Base-by-base conservation (phyloP, 1,140 invertebrate genomes). In the Scaptomyza montana region DNA sequence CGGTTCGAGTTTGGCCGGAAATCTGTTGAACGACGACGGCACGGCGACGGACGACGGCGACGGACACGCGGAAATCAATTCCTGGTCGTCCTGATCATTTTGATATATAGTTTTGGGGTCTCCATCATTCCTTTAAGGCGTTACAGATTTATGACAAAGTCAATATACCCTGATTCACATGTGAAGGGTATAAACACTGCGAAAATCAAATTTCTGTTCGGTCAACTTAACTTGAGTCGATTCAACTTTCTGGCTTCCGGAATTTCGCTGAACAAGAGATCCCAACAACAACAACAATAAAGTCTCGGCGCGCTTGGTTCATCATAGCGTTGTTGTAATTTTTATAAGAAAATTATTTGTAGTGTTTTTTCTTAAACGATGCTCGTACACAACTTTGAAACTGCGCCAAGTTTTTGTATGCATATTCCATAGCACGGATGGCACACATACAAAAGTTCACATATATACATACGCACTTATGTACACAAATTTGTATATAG, bases 351-450 rank as follows among this genome's bases (percentile, higher is more conserved):
- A 81, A 61, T 72, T 73, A 60, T 56, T 67, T 59, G 51, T 56
- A n/a, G n/a, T 60, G n/a, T 36, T 59, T 50, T 12, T 74, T 60
- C 60, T 39, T 59, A 53, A 33, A 33, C 30, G 30, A 33, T 16
- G 28, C 10, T 39, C 28, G 53, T 57, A 72, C 47, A 72, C 61
- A 71, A 72, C 74, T 77, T 87, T 87, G 84, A 89, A 89, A 78
- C 79, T 77, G 79, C 84, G 84, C 84, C 84, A 87, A 87, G 69
- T 89, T 87, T 87, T 89, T 79, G 62, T 47, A 66, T 74, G 72
- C 82, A 89, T 72, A 67, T 89, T 72, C 77, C 67, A 73, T n/a
- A 49, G 60, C 51, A 57, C 51, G 47, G 25, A 30, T 60, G 59
- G 12, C 16, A 65, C 46, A 36, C 7, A 9, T 36, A 12, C 21